Evolutionary conservation across 2,888 invertebrate genomes (phyloP), one percentile per base, ranked within the genome.

Genomic region (Sminthurides aquaticus): DNA sequence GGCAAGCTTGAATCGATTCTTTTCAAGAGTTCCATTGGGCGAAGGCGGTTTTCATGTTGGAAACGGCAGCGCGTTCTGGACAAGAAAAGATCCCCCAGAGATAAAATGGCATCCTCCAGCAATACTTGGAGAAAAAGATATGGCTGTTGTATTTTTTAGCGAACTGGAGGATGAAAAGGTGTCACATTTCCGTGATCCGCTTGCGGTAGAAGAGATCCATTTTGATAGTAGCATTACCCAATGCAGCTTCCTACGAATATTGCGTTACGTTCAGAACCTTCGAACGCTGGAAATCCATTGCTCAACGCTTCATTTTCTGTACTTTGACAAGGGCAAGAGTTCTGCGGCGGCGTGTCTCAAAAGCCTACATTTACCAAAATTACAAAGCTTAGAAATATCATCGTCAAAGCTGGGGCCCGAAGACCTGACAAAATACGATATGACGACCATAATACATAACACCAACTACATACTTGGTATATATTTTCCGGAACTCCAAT

Each of bases 331-430:
- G n/a, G n/a, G n/a, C n/a, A n/a, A n/a, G n/a, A n/a, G n/a, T n/a
- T n/a, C n/a, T n/a, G n/a, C n/a, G n/a, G n/a, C n/a, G n/a, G n/a
- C n/a, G n/a, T n/a, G n/a, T n/a, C n/a, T n/a, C n/a, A n/a, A n/a
- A n/a, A n/a, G n/a, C n/a, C n/a, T n/a, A n/a, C n/a, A n/a, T n/a
- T n/a, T n/a, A n/a, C n/a, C n/a, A n/a, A n/a, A n/a, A n/a, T n/a
- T n/a, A n/a, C n/a, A 57, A 28, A 62, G 62, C 49, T 28, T 62
- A n/a, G 62, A 62, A 28, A 57, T 62, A 22, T 62, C 62, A 8
- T 49, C 28, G 1, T 20, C 27, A 20, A n/a, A 20, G 2, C 57
- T 57, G 27, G 24, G 3, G 5, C 49, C 49, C 15, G 26, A 25
- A 0, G 57, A 62, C 24, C 28, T 57, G 3, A 27, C 3, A 8